phyloP scores from a whole-genome alignment of 2,888 invertebrate species.

The Metacarcinus magister region DNA sequence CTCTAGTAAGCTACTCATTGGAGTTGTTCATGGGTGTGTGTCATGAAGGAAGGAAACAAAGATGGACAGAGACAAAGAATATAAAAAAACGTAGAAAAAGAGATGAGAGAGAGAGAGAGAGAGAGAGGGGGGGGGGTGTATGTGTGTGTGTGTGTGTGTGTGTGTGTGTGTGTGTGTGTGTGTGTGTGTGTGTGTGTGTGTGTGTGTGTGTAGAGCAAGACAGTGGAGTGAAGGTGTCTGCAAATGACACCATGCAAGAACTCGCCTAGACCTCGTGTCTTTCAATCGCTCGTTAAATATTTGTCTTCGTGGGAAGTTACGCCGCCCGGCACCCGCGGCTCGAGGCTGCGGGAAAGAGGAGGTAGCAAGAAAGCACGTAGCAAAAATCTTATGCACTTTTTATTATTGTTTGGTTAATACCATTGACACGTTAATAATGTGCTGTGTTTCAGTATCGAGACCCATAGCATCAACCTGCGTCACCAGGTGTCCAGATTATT shows the following conservation, averaged over 20 bases:
- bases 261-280: not conserved
- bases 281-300: not conserved
- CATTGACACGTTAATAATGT: not conserved
- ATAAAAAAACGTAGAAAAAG: not conserved
- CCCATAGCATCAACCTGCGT: not conserved
- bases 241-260: not conserved
- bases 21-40: too few species aligned
- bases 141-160: slow-evolving; percentile 22
- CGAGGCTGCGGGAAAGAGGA: not conserved
- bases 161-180: too few species aligned
- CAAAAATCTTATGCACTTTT: not conserved
- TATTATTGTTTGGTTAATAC: not conserved
- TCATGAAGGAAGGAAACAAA: too few species aligned
- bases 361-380: not conserved
- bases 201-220: not conserved
- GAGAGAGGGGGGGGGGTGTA: not conserved
- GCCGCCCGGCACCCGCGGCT: not conserved
- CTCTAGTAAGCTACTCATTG: too few species aligned
- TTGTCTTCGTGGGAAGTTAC: not conserved
- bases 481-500: not conserved
- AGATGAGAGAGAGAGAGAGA: not conserved
- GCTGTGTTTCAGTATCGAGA: not conserved
- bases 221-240: not conserved
- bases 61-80: too few species aligned
- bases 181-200: not conserved